These are phyloP conservation scores for Drosophila birchii DNA, from an alignment of 2,888 invertebrate species.

Conservation along the genomic window DNA sequence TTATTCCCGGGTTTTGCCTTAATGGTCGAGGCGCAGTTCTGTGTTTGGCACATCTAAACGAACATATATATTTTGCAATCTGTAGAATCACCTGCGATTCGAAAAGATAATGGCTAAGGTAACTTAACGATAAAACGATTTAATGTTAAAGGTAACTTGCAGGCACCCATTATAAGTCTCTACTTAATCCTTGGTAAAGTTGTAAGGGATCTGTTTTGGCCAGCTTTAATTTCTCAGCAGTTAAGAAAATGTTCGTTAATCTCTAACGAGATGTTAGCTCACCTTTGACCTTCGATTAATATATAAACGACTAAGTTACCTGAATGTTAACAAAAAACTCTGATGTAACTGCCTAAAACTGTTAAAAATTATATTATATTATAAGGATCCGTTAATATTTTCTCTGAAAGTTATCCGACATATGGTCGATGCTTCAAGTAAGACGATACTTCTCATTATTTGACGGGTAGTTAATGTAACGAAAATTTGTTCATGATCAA, in stretches of 20 bases:
- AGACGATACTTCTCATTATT: not conserved
- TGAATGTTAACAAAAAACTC: not conserved
- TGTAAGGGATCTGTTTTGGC: not conserved
- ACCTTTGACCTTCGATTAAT: not conserved
- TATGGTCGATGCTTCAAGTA: not conserved
- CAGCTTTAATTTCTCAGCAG: too few relatives aligned
- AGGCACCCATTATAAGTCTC: not conserved
- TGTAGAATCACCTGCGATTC: not conserved
- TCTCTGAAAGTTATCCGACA: not conserved
- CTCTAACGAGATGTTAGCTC: not conserved
- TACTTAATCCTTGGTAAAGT: not conserved
- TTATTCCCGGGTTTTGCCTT: constrained; percentile 29
- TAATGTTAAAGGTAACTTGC: not conserved
- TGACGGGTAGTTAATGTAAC: not conserved
- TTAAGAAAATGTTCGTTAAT: too few relatives aligned
- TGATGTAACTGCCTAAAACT: not conserved
- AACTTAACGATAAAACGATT: not conserved
- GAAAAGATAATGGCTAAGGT: not conserved
- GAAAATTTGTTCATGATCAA: not conserved
- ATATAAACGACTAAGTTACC: not conserved
- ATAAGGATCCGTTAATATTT: not conserved
- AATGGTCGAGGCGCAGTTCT: constrained; percentile 33
- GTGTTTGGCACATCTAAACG: not conserved
- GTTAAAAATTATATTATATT: not conserved
- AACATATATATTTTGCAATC: too few relatives aligned